A percentile compares a stretch with the other conserved stretches of the same genome.
Evolutionary conservation across 2,113 vertebrate species (phyloP).

Genomic region (Raja brachyura): DNA sequence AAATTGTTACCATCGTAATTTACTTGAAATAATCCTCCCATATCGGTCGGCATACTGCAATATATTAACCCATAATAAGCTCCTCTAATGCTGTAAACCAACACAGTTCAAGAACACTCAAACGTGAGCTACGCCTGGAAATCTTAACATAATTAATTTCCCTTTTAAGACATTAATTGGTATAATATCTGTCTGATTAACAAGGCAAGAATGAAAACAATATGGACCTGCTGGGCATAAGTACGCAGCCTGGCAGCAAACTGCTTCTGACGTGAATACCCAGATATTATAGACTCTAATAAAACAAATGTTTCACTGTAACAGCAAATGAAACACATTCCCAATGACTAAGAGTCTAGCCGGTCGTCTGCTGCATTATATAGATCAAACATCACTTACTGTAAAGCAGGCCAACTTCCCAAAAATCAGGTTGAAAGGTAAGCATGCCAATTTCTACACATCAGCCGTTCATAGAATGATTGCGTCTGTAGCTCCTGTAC

Average conservation of each 20-base stretch:
- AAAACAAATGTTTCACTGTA: neutral
- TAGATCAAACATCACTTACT: neutral
- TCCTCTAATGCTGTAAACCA: neutral
- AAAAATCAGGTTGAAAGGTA: neutral
- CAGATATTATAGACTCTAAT: neutral
- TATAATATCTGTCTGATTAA: neutral
- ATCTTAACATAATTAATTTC: neutral
- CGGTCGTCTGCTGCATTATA: neutral
- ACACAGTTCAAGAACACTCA: neutral
- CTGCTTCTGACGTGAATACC: neutral
- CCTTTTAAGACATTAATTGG: neutral
- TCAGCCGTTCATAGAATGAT: neutral
- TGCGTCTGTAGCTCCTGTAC: neutral
- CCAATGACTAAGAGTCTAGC: neutral
- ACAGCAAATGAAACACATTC: neutral
- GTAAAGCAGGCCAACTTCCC: conserved; percentile 12
- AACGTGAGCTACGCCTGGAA: neutral
- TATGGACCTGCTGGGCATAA: neutral
- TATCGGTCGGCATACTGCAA: neutral
- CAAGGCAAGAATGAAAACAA: neutral
- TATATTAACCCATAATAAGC: neutral
- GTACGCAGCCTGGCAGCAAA: neutral
- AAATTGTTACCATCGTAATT: neutral
- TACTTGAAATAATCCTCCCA: neutral
- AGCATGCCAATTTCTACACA: neutral